Conservation (phyloP, 2,888 invertebrate genomes). For the Mesorhabditis belari region DNA sequence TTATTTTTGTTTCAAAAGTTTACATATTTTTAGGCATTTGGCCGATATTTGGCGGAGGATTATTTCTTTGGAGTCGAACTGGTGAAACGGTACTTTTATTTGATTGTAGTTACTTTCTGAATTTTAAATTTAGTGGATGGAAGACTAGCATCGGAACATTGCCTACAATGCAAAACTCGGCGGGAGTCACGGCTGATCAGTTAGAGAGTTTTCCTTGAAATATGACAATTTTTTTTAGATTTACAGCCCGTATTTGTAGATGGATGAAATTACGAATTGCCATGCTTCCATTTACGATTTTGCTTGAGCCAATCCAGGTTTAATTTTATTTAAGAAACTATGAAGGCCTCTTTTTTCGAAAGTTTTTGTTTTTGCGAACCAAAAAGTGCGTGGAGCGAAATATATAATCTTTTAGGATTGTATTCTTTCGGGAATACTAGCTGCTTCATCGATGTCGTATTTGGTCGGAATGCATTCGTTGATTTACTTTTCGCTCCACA, state of each 20-base stretch:
- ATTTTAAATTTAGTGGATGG: slow-evolving; percentile 67
- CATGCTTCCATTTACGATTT: slow-evolving; percentile 83
- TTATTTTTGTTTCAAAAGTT: not conserved
- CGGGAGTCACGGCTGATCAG: slow-evolving; percentile 62
- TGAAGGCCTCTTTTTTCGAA: not conserved
- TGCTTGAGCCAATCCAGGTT: slow-evolving; percentile 75
- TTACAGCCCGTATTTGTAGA: slow-evolving; percentile 57
- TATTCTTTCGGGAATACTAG: slow-evolving; percentile 80
- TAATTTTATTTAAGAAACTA: not conserved
- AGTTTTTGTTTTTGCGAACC: no score
- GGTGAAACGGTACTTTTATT: slow-evolving; percentile 53
- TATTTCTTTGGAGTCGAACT: slow-evolving; percentile 90
- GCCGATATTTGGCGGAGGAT: slow-evolving; percentile 92
- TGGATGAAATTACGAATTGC: slow-evolving; percentile 93
- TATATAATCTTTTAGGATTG: slow-evolving; percentile 66
- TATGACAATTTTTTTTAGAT: slow-evolving; percentile 9
- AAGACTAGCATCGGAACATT: slow-evolving; percentile 80
- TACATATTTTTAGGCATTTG: slow-evolving; percentile 71
- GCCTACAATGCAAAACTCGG: slow-evolving; percentile 88
- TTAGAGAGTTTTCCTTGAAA: not conserved
- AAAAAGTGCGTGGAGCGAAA: no score
- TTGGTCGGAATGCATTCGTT: slow-evolving; percentile 83
- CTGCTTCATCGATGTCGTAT: slow-evolving; percentile 75
- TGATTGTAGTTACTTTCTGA: not conserved
- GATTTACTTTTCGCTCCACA: slow-evolving; percentile 74